A percentile compares a stretch with the other conserved stretches of the same genome.
phyloP scores from a whole-genome alignment of 2,797 vertebrate genomes.

The Enteromius viviparus region DNA sequence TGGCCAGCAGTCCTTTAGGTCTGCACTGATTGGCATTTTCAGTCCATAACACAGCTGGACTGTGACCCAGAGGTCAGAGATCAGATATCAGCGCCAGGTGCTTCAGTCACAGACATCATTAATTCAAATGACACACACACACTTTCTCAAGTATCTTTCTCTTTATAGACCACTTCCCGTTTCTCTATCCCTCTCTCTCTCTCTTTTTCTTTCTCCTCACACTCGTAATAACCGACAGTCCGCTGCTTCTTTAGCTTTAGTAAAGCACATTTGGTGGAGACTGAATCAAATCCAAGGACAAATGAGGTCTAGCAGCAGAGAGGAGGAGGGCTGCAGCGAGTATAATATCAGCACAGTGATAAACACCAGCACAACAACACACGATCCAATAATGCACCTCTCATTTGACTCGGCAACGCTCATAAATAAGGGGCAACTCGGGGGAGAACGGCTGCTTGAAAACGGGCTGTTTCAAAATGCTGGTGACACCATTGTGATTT shows the following conservation, averaged over 20 bases:
- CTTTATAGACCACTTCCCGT: not conserved
- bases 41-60: constrained; percentile 21
- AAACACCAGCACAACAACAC: constrained; percentile 31
- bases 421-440: constrained; percentile 31
- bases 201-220: constrained; percentile 3
- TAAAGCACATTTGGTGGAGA: not conserved
- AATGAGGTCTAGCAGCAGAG: constrained; percentile 7
- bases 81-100: constrained; percentile 11
- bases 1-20: not conserved
- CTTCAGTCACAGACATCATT: constrained; percentile 32
- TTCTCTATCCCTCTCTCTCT: not conserved
- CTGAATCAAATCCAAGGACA: constrained; percentile 40
- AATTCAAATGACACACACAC: constrained; percentile 27
- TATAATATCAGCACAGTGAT: constrained; percentile 3
- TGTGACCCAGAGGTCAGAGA: constrained; percentile 10
- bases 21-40: constrained; percentile 5
- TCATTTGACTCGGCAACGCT: constrained; percentile 16
- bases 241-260: constrained; percentile 1
- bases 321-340: constrained; percentile 7
- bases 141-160: not conserved
- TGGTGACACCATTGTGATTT: constrained; percentile 32
- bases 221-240: not conserved
- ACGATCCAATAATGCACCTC: constrained; percentile 26
- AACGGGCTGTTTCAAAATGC: not conserved
- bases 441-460: not conserved